A percentile compares a stretch with the other conserved stretches of the same genome.
phyloP scores from a whole-genome alignment of 2,888 invertebrate genomes.

The Callyntrura guangdongensis region DNA sequence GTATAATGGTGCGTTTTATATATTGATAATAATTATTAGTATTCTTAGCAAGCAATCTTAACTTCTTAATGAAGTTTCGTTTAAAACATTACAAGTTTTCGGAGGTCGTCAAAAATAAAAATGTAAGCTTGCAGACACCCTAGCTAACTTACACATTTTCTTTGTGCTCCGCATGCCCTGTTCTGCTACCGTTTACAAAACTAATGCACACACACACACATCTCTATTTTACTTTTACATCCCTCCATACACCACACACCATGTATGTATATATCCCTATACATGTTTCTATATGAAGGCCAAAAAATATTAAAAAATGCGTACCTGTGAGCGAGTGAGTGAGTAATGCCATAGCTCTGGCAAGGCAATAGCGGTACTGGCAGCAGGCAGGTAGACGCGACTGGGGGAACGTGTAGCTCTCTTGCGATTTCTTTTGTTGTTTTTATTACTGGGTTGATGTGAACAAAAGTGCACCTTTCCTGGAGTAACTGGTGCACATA shows the following conservation, averaged over 20 bases:
- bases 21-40: not conserved
- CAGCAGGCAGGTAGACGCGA: conserved; percentile 36
- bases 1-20: not conserved
- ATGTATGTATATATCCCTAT: not conserved
- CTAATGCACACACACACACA: not conserved
- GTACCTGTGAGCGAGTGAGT: conserved; percentile 32
- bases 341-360: conserved; percentile 40
- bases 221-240: no score
- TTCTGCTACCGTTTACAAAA: conserved; percentile 3
- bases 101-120: no score
- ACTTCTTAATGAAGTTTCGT: no score
- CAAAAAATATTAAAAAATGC: not conserved
- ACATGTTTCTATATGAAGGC: not conserved
- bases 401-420: conserved; percentile 60
- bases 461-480: conserved; percentile 62
- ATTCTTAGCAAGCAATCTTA: no score
- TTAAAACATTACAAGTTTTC: no score
- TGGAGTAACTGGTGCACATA: conserved; percentile 41
- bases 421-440: conserved; percentile 58
- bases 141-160: no score
- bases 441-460: conserved; percentile 25
- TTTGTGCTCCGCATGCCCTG: not conserved
- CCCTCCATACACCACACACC: not conserved
- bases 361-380: conserved; percentile 41
- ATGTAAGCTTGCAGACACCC: no score